These are phyloP conservation scores for Microctonus brassicae DNA, from an alignment of 2,888 invertebrate species.

Conservation along the genomic window DNA sequence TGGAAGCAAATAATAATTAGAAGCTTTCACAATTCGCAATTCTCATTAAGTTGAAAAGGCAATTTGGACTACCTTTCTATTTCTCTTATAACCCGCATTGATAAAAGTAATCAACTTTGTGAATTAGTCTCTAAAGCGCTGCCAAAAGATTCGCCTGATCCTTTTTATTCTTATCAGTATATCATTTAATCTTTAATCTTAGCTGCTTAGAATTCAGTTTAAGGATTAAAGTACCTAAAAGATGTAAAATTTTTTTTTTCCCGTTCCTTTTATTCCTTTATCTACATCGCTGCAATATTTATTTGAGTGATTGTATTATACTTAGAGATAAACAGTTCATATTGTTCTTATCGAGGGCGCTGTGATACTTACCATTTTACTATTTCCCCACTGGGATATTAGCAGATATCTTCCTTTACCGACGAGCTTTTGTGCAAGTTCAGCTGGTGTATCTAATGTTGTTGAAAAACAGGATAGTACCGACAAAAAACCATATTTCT, in stretches of 20 bases:
- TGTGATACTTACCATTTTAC: background rate
- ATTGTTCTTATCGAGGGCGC: background rate
- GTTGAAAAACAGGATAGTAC: background rate
- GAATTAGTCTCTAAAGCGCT: background rate
- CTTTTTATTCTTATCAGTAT: background rate
- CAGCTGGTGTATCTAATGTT: background rate
- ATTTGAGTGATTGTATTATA: background rate
- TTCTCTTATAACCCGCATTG: background rate
- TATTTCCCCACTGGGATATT: background rate
- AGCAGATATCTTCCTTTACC: constrained; percentile 6
- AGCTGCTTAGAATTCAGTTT: background rate
- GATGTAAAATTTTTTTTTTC: background rate
- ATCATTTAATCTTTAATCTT: background rate
- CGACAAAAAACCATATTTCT: no score
- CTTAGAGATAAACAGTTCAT: background rate
- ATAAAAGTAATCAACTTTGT: background rate
- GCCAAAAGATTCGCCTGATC: background rate
- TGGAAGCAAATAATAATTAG: background rate
- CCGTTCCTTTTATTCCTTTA: background rate
- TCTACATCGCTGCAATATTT: background rate
- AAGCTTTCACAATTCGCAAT: background rate
- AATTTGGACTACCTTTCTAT: background rate
- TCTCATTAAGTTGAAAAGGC: background rate
- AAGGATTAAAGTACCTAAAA: background rate
- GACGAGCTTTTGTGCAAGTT: background rate